Conservation (phyloP, 2,888 invertebrate genomes). For the Cerceris rybyensis region DNA sequence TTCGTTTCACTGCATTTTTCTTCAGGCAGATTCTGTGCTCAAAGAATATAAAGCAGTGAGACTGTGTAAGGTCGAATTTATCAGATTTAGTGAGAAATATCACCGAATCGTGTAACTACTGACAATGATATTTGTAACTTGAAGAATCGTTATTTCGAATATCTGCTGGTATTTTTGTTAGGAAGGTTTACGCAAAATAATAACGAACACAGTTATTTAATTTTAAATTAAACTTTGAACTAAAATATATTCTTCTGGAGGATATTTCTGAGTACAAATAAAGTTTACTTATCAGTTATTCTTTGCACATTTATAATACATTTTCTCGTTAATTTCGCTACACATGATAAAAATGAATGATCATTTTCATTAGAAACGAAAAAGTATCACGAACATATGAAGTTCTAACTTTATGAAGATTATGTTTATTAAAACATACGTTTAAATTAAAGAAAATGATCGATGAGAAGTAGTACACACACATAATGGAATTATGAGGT, state of each 20-base stretch:
- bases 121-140: no score
- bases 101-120: neutral
- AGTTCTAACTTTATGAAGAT: no score
- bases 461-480: no score
- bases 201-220: neutral
- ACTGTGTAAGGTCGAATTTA: neutral
- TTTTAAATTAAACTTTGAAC: neutral
- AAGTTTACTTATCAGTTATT: constrained; percentile 1
- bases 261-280: neutral
- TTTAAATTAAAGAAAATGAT: no score
- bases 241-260: neutral
- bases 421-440: no score
- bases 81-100: neutral
- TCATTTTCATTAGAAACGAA: neutral
- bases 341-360: neutral
- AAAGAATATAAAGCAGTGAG: neutral
- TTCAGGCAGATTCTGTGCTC: constrained; percentile 1
- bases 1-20: constrained; percentile 24
- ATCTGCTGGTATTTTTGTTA: no score
- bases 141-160: no score
- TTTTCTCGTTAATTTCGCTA: neutral
- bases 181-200: neutral
- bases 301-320: neutral
- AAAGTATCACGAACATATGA: no score
- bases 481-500: no score